Evolutionary conservation across 2,888 invertebrate species (phyloP).

Genomic region (Pyrgus malvae): DNA sequence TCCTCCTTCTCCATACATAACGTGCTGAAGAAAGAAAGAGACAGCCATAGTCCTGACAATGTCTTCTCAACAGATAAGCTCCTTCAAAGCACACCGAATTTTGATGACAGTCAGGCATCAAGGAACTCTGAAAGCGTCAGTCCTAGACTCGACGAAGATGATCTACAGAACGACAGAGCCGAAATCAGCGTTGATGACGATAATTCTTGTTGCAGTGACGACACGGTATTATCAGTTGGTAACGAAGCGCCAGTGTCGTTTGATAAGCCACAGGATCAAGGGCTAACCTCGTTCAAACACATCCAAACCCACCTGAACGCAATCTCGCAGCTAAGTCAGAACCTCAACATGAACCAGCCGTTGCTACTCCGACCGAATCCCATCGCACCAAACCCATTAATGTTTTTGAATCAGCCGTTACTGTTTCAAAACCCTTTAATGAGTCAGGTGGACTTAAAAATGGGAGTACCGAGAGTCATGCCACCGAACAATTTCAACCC

Average conservation of each 20-base stretch:
- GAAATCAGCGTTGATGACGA: constrained; percentile 78
- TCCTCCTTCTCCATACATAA: constrained; percentile 78
- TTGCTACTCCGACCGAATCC: constrained; percentile 71
- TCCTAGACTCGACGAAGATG: constrained; percentile 61
- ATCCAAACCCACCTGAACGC: constrained; percentile 86
- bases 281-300: constrained; percentile 83
- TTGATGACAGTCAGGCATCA: constrained; percentile 52
- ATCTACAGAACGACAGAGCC: constrained; percentile 50
- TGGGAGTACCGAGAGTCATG: constrained; percentile 55
- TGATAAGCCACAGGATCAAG: constrained; percentile 56
- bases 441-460: constrained; percentile 64
- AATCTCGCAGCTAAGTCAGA: constrained; percentile 84
- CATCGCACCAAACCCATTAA: constrained; percentile 72
- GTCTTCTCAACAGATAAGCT: constrained; percentile 76
- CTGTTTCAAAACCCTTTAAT: constrained; percentile 69
- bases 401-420: constrained; percentile 75
- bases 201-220: constrained; percentile 87
- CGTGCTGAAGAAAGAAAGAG: constrained; percentile 74
- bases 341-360: constrained; percentile 68
- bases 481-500: constrained; percentile 58
- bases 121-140: constrained; percentile 60
- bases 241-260: constrained; percentile 85
- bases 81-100: constrained; percentile 70
- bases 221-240: constrained; percentile 91
- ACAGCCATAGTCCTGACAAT: constrained; percentile 70